Base-by-base conservation (phyloP, 2,797 vertebrate genomes). In the Miichthys miiuy region DNA sequence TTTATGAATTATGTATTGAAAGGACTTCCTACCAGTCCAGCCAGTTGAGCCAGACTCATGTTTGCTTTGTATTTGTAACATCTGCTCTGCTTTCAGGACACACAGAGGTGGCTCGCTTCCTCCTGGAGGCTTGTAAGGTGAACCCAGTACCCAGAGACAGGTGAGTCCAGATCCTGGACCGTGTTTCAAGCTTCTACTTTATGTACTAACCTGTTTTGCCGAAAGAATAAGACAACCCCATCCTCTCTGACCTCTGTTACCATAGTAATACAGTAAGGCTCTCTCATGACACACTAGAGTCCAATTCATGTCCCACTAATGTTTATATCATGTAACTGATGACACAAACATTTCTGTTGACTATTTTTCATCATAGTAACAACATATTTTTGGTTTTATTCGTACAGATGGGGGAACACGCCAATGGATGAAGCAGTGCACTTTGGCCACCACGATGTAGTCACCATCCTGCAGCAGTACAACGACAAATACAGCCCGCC, bases 41-140 rank as follows among this genome's bases (percentile, higher is more conserved):
- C 42, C 42, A 42, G 4, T 13, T 13, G 30, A 30, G 30, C 30
- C 30, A 44, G 42, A 44, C 4, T 44, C 42, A 44, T 44, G 47
- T 2, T 3, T 30, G 18, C 50, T 21, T 52, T 56, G 4, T 20
- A 13, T 27, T n/a, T 64, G 7, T 1, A 17, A 54, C 12, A 0
- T 25, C 6, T 66, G 47, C 42, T 69, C 14, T 78, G 44, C 50
- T 57, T 83, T 0, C 30, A 99, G 98, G 98, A 79, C 98, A 99
- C 1, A 90, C 95, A 3, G 98, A 99, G 25, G 98, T 98, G 63
- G 97, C 98, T 10, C 96, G 96, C 73, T 99, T 99, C 88, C 96
- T 99, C 0, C 93, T 99, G 85, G 97, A 99, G 91, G 97, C 97
- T 0, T 99, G 98, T 92, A 97, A 97, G 88, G 98, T 99, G 84